Percentiles rank a stretch among this genome's conserved stretches.
Conservation (phyloP, 2,888 invertebrate genomes). For the Drosophila birchii region DNA sequence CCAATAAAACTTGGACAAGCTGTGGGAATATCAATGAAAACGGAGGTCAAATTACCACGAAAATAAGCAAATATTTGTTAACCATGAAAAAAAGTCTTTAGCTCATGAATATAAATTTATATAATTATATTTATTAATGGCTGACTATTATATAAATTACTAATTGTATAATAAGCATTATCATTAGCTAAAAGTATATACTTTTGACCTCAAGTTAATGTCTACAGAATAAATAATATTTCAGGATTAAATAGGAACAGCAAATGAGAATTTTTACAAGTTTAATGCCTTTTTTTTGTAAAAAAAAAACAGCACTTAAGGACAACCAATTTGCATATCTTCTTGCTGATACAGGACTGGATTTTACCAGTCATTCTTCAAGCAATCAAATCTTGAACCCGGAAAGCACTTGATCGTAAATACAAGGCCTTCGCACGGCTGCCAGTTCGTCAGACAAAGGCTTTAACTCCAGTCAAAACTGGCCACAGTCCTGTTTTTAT, state of each 20-base stretch:
- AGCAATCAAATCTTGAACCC: conserved; percentile 43
- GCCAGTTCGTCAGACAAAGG: conserved; percentile 43
- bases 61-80: not conserved
- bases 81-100: conserved; percentile 1
- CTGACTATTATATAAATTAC: not conserved
- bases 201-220: not conserved
- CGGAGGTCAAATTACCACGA: conserved; percentile 1
- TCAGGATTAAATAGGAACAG: not conserved
- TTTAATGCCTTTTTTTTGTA: not conserved
- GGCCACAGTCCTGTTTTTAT: conserved; percentile 36
- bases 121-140: not conserved
- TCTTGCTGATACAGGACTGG: conserved; percentile 13
- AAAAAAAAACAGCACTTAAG: not conserved
- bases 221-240: not conserved
- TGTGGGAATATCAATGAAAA: conserved; percentile 21
- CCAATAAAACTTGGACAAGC: conserved; percentile 11
- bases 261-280: not conserved
- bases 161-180: not conserved
- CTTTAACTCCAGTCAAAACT: conserved; percentile 12
- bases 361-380: conserved; percentile 32
- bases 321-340: conserved; percentile 22
- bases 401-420: conserved; percentile 51
- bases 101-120: conserved; percentile 1
- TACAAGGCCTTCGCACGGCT: conserved; percentile 25
- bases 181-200: not conserved